These are phyloP conservation scores for Leptinotarsa texana DNA, from an alignment of 1,140 invertebrate genomes.

Conservation along the genomic window DNA sequence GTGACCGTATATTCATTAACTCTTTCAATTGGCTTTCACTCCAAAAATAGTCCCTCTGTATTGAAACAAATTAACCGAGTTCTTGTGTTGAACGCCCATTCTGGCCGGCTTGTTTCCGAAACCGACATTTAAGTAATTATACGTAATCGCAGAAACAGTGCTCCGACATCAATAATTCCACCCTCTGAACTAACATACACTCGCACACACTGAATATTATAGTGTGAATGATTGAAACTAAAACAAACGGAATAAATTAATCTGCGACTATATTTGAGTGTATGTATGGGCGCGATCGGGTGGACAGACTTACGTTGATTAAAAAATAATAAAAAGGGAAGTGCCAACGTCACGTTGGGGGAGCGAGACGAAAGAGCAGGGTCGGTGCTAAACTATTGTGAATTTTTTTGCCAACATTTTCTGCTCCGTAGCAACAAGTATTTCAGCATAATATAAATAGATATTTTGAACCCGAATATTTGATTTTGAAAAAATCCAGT, in stretches of 20 bases:
- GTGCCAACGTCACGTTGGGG: slow-evolving; percentile 33
- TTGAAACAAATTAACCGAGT: too few species aligned
- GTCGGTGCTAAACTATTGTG: neutral
- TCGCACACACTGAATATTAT: slow-evolving; percentile 24
- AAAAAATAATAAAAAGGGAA: slow-evolving; percentile 44
- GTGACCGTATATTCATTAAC: too few species aligned
- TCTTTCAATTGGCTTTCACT: too few species aligned
- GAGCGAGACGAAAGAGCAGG: slow-evolving; percentile 14
- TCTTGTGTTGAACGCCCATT: neutral
- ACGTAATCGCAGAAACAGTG: slow-evolving; percentile 15
- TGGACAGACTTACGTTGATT: slow-evolving; percentile 39
- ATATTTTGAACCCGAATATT: too few species aligned
- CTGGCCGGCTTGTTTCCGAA: neutral
- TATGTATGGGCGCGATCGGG: slow-evolving; percentile 22
- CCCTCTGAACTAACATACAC: slow-evolving; percentile 2
- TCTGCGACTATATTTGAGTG: slow-evolving; percentile 25
- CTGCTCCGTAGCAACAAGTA: too few species aligned
- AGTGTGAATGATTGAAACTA: slow-evolving; percentile 35
- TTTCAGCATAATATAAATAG: too few species aligned
- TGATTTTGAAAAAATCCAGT: too few species aligned
- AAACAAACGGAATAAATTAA: slow-evolving; percentile 43
- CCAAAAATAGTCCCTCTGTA: too few species aligned
- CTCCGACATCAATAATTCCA: neutral
- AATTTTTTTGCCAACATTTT: neutral
- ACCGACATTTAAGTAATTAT: slow-evolving; percentile 22